Percentiles rank a stretch among this genome's conserved stretches.
Evolutionary conservation across 2,797 vertebrate genomes (phyloP).

Genomic region (Taeniopygia guttata): DNA sequence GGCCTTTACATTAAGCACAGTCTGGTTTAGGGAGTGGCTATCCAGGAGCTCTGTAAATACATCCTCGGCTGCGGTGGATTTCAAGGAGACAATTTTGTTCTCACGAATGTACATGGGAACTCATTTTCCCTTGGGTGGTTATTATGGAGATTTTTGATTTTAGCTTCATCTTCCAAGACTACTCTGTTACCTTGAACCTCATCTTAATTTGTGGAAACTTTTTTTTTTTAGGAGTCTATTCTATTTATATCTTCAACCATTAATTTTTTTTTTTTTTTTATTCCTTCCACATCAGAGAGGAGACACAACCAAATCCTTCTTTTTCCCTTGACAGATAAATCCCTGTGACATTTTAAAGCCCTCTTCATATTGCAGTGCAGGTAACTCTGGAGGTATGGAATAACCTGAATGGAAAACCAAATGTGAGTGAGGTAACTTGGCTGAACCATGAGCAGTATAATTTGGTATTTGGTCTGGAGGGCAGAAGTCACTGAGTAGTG

Average conservation of each 20-base stretch:
- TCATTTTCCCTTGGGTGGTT: neutral
- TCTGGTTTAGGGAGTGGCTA: neutral
- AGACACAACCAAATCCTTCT: neutral
- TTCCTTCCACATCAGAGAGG: neutral
- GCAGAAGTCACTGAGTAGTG: neutral
- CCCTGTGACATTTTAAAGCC: neutral
- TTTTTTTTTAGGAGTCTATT: neutral
- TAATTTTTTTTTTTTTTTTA: neutral
- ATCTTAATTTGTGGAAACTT: neutral
- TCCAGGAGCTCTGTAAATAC: neutral
- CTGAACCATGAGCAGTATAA: neutral
- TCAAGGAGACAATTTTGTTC: neutral
- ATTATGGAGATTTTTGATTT: neutral
- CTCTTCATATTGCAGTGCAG: neutral
- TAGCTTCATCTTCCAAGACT: neutral
- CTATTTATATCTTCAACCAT: neutral
- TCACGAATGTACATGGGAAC: neutral
- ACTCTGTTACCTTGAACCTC: neutral
- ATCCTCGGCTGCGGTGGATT: neutral
- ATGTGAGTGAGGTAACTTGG: neutral
- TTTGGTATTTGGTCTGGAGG: slow-evolving; percentile 25
- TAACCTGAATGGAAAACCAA: neutral
- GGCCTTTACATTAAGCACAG: neutral
- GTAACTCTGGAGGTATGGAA: neutral
- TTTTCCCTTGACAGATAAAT: neutral